Conservation (phyloP, 35 echinoderm and acorn worm genomes). For the Ophioderma brevispina region DNA sequence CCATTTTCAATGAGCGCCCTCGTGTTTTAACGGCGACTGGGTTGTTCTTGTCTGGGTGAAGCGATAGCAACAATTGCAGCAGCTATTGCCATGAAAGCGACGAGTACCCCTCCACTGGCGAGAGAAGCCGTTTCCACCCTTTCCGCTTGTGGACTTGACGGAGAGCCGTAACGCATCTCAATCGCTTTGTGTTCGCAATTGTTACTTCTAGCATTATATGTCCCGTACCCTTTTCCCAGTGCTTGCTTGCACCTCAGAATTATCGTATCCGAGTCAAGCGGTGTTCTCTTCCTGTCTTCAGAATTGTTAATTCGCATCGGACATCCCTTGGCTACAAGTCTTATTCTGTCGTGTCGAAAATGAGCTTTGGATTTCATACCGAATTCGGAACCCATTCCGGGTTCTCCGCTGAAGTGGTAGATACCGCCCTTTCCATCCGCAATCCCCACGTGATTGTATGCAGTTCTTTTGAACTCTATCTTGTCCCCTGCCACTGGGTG, state of each 20-base stretch:
- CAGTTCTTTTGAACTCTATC: not conserved
- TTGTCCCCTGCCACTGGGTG: not conserved
- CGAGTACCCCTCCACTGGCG: no score
- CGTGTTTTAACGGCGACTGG: no score
- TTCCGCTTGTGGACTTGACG: not conserved
- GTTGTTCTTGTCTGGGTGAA: no score
- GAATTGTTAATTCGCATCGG: slow-evolving; percentile 1
- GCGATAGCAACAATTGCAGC: no score
- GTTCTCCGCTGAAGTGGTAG: not conserved
- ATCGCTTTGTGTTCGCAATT: slow-evolving; percentile 1
- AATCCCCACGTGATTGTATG: not conserved
- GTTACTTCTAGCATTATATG: not conserved
- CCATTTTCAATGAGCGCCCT: no score
- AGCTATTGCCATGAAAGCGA: no score
- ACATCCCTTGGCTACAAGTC: not conserved
- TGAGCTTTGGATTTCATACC: not conserved
- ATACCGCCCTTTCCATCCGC: not conserved
- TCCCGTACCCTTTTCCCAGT: not conserved
- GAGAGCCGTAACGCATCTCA: not conserved
- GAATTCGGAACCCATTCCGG: not conserved
- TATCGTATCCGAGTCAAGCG: not conserved
- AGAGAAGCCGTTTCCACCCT: no score
- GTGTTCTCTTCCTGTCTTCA: not conserved
- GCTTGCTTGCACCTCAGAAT: not conserved
- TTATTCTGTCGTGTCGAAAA: not conserved